Percentiles rank a stretch among this genome's conserved stretches.
These are phyloP conservation scores for Drosophila nigricruria DNA, from an alignment of 2,888 invertebrate species.

Conservation along the genomic window DNA sequence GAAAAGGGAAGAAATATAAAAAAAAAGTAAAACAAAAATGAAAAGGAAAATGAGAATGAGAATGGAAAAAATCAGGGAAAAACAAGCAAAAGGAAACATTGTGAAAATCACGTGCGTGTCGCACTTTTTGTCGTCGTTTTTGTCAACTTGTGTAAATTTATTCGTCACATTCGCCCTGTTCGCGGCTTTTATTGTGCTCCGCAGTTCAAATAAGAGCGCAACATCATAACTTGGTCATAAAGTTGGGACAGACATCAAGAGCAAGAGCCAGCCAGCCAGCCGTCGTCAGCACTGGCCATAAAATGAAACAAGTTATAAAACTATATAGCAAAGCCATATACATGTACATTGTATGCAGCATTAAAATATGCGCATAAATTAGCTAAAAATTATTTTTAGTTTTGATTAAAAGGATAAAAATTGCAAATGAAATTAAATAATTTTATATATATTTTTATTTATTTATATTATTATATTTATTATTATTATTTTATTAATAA, in stretches of 20 bases:
- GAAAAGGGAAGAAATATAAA: not conserved
- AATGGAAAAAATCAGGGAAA: slow-evolving; percentile 24
- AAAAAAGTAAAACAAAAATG: slow-evolving; percentile 8
- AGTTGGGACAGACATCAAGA: slow-evolving; percentile 34
- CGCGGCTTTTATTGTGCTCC: slow-evolving; percentile 48
- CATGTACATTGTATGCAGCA: not conserved
- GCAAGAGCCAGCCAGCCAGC: too few species aligned
- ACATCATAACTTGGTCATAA: slow-evolving; percentile 50
- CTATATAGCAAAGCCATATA: not conserved
- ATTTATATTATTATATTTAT: too few species aligned
- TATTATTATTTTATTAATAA: too few species aligned
- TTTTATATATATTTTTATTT: not conserved
- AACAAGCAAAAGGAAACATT: slow-evolving; percentile 40
- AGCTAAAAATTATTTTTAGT: not conserved
- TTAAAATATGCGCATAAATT: not conserved
- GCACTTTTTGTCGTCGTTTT: slow-evolving; percentile 46
- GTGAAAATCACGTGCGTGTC: slow-evolving; percentile 78
- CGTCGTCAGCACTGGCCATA: slow-evolving; percentile 29
- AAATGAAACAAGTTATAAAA: slow-evolving; percentile 30
- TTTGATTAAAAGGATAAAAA: not conserved
- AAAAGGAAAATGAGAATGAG: slow-evolving; percentile 32
- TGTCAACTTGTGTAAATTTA: slow-evolving; percentile 65
- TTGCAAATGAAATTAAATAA: not conserved
- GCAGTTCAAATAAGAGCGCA: slow-evolving; percentile 25
- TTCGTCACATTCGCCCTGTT: slow-evolving; percentile 57